A percentile compares a stretch with the other conserved stretches of the same genome.
phyloP scores from a whole-genome alignment of 2,888 invertebrate genomes.

The Rhodophaea formosa region DNA sequence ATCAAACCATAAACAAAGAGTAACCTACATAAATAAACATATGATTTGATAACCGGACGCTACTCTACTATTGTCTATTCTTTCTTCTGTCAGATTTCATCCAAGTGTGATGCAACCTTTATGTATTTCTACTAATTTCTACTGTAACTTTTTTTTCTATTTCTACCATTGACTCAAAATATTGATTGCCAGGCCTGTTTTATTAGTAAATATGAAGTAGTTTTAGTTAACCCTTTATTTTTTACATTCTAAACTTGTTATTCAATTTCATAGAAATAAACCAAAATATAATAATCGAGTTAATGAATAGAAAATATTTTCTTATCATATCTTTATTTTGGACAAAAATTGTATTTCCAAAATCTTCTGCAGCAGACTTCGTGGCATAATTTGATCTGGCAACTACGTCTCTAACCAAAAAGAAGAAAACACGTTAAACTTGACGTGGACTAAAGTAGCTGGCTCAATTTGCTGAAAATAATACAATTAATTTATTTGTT shows the following conservation, averaged over 20 bases:
- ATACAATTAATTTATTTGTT: constrained; percentile 48
- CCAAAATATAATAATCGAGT: no score
- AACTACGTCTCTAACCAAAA: constrained; percentile 66
- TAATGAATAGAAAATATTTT: no score
- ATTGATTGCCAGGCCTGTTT: neutral
- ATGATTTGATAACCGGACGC: constrained; percentile 51
- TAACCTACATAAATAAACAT: constrained; percentile 77
- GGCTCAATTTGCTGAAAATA: constrained; percentile 60
- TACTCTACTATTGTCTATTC: constrained; percentile 27
- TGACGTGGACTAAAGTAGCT: constrained; percentile 78
- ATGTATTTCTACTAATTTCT: neutral
- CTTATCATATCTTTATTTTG: neutral
- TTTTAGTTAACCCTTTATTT: no score
- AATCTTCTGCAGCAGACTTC: neutral
- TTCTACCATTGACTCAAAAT: neutral
- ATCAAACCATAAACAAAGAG: constrained; percentile 72
- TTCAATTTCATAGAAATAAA: no score
- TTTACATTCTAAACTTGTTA: no score
- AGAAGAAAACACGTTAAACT: constrained; percentile 80
- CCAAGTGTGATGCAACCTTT: neutral
- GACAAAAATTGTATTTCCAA: no score
- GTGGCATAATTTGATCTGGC: constrained; percentile 37
- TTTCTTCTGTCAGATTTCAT: constrained; percentile 8
- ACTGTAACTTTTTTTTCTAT: neutral
- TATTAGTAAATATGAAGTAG: no score